Evolutionary conservation across 1,140 invertebrate species (phyloP), one percentile per base, ranked within the genome.

Genomic region (Pinna nobilis): DNA sequence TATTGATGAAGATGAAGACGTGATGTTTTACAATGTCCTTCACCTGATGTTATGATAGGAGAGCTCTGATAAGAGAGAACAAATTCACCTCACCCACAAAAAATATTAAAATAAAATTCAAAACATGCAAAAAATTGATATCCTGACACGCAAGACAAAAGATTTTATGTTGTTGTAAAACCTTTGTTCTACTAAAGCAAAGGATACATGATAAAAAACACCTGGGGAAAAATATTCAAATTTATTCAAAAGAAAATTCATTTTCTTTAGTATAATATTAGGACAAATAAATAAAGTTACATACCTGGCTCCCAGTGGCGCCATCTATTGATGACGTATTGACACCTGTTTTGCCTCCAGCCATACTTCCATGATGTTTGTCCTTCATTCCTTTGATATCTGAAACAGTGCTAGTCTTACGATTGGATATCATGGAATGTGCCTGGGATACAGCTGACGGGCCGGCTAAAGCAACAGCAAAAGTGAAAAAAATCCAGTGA

Each of bases 271-370:
- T n/a, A n/a, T n/a, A n/a, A n/a, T n/a, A n/a, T 57, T 23, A 18
- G 18, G 20, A 18, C 2, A 47, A 18, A 47, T 37, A 61, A 20
- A 18, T 35, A 39, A 7, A 41, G 37, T 23, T 28, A 41, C 50
- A 49, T 63, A 88, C 87, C 86, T 87, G 86, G 71, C 85, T 87
- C 13, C 80, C 81, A 32, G 84, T 83, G 32, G 78, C 81, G 0
- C 83, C 85, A 59, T 88, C 87, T 41, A 80, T 76, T 15, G 84
- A 84, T 3, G 86, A 83, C 1, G 82, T 82, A 33, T 85, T 82
- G 33, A 78, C 70, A 1, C 55, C 79, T 11, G 74, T 83, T 59
- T 86, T 86, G 3, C 73, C 80, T 28, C 78, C 79, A n/a, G 75
- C 74, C 1, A 82, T 51, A 49, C 79, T 81, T 70, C 78, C 76